Percentiles rank a stretch among this genome's conserved stretches.
Conservation (phyloP, 1,140 invertebrate species). For the Zaprionus ghesquierei region DNA sequence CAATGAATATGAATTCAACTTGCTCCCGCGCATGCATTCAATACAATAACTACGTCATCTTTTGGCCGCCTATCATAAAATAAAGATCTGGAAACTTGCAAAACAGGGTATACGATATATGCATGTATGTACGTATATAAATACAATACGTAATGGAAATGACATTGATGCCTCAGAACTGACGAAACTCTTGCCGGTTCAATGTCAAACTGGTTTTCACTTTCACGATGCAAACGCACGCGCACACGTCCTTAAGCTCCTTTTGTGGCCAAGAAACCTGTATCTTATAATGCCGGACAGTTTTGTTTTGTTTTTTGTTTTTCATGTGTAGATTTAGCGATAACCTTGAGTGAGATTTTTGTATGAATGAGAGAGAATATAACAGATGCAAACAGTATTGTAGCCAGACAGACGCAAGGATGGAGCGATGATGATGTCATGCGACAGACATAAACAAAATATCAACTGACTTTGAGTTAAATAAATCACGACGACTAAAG, state of each 20-base stretch:
- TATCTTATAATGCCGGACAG: conserved; percentile 16
- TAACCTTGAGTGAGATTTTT: conserved; percentile 73
- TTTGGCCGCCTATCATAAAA: conserved; percentile 1
- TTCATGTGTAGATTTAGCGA: conserved; percentile 54
- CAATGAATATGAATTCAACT: conserved; percentile 1
- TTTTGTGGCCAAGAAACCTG: conserved; percentile 51
- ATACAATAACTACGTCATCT: conserved; percentile 7
- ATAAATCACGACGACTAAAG: conserved; percentile 39
- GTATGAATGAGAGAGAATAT: conserved; percentile 48
- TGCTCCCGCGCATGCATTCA: conserved; percentile 1
- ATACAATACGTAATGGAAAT: conserved; percentile 19
- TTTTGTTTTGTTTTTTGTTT: conserved; percentile 34
- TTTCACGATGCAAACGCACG: conserved; percentile 40
- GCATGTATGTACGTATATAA: too few relatives aligned
- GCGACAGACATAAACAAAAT: conserved; percentile 26
- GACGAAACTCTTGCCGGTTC: conserved; percentile 51
- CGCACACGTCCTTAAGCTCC: conserved; percentile 69
- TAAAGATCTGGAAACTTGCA: background rate
- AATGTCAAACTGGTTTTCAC: conserved; percentile 75
- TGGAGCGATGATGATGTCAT: conserved; percentile 35
- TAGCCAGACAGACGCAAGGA: conserved; percentile 61
- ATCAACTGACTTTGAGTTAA: conserved; percentile 28
- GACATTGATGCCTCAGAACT: conserved; percentile 59
- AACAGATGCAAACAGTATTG: conserved; percentile 60
- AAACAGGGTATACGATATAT: background rate